These are phyloP conservation scores for Acrobasis consociella DNA, from an alignment of 2,888 invertebrate genomes.

Conservation along the genomic window DNA sequence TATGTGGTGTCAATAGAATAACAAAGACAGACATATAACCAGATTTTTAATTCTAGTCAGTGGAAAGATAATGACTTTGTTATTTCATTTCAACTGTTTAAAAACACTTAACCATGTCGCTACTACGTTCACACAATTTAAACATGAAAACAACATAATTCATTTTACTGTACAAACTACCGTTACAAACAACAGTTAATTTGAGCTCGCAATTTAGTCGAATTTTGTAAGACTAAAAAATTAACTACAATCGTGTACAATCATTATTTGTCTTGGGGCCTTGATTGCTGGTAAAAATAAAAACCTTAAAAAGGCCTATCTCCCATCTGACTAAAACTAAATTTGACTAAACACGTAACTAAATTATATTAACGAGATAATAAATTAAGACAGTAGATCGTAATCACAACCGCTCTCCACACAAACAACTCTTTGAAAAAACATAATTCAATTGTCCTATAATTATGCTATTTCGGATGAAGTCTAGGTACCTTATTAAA, in stretches of 20 bases:
- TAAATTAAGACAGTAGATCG: slow-evolving; percentile 44
- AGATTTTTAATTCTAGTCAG: slow-evolving; percentile 1
- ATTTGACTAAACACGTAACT: slow-evolving; percentile 14
- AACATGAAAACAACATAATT: no score
- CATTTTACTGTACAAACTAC: background rate
- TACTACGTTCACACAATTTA: no score
- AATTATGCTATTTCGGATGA: slow-evolving; percentile 44
- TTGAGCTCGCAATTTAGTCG: slow-evolving; percentile 2
- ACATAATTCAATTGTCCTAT: slow-evolving; percentile 32
- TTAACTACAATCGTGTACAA: background rate
- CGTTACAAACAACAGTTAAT: background rate
- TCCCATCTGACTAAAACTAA: background rate
- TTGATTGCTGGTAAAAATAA: background rate
- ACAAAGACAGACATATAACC: background rate
- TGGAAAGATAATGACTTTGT: background rate
- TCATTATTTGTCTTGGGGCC: background rate
- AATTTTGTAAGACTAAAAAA: background rate
- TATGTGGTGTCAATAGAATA: no score
- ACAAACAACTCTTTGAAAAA: slow-evolving; percentile 41
- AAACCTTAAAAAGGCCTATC: background rate
- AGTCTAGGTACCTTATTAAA: slow-evolving; percentile 31
- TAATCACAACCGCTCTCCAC: slow-evolving; percentile 53
- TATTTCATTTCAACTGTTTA: no score
- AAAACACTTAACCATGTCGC: no score
- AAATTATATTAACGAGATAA: slow-evolving; percentile 34